Percentiles rank a stretch among this genome's conserved stretches.
These are phyloP conservation scores for Hyaena hyaena DNA, from an alignment of 2,113 vertebrate species.

Conservation along the genomic window DNA sequence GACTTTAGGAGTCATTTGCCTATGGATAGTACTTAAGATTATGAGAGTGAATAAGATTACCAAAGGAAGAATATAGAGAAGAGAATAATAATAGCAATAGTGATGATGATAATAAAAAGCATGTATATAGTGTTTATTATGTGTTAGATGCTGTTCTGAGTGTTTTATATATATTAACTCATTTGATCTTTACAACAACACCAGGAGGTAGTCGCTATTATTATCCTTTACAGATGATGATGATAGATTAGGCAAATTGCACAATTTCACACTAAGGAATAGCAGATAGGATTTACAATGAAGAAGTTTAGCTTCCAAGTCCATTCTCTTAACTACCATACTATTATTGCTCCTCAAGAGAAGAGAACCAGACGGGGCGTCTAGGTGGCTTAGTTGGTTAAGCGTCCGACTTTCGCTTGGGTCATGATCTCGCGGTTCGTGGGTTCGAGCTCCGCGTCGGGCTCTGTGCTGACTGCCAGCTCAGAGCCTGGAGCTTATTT, in stretches of 20 bases:
- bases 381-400: no score
- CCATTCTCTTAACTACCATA: constrained; percentile 7
- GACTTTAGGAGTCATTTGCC: constrained; percentile 29
- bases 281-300: constrained; percentile 7
- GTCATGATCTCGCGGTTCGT: no score
- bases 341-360: neutral
- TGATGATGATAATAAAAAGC: neutral
- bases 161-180: neutral
- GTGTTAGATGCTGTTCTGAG: neutral
- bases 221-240: constrained; percentile 33
- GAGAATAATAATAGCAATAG: neutral
- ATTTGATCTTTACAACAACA: neutral
- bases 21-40: constrained; percentile 31
- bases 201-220: neutral
- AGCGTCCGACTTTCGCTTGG: no score
- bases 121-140: neutral
- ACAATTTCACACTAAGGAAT: constrained; percentile 22
- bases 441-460: no score
- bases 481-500: no score
- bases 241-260: neutral
- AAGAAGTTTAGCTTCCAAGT: neutral
- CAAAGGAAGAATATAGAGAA: neutral
- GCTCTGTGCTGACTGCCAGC: no score
- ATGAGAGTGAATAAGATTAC: neutral
- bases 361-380: neutral